phyloP scores from a whole-genome alignment of 2,888 invertebrate species.

The Heliconius sara region DNA sequence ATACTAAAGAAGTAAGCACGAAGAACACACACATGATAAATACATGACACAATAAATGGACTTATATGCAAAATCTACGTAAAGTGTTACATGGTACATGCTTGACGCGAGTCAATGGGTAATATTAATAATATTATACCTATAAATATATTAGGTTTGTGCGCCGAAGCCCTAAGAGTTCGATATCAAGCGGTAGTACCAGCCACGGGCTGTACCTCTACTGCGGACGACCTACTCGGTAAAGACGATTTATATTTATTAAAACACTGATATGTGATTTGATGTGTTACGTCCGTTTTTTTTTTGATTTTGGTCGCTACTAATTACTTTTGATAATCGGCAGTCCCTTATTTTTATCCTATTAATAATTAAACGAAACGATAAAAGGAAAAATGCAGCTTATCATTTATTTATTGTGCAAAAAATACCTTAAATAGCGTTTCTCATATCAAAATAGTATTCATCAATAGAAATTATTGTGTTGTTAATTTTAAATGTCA shows the following conservation, averaged over 20 bases:
- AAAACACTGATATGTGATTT: conserved; percentile 79
- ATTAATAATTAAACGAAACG: conserved; percentile 36
- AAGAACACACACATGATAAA: conserved; percentile 78
- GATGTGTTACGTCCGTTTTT: conserved; percentile 74
- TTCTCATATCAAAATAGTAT: conserved; percentile 44
- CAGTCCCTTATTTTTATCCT: conserved; percentile 49
- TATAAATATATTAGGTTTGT: conserved; percentile 73
- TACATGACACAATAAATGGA: conserved; percentile 78
- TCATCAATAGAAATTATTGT: conserved; percentile 40
- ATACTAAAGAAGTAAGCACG: conserved; percentile 58
- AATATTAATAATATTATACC: conserved; percentile 46
- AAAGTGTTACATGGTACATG: conserved; percentile 80
- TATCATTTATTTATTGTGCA: conserved; percentile 33
- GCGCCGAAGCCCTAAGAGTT: conserved; percentile 78
- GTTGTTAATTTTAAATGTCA: conserved; percentile 39
- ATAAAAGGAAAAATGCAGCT: conserved; percentile 24
- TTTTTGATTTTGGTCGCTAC: conserved; percentile 70
- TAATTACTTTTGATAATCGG: conserved; percentile 55
- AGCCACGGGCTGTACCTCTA: conserved; percentile 53
- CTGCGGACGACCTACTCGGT: conserved; percentile 57
- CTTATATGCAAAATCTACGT: conserved; percentile 82
- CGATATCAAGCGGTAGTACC: conserved; percentile 65
- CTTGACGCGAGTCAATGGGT: conserved; percentile 59
- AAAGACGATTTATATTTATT: conserved; percentile 60
- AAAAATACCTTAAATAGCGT: conserved; percentile 40